phyloP scores from a whole-genome alignment of 2,113 vertebrate genomes.

The Grus americana region DNA sequence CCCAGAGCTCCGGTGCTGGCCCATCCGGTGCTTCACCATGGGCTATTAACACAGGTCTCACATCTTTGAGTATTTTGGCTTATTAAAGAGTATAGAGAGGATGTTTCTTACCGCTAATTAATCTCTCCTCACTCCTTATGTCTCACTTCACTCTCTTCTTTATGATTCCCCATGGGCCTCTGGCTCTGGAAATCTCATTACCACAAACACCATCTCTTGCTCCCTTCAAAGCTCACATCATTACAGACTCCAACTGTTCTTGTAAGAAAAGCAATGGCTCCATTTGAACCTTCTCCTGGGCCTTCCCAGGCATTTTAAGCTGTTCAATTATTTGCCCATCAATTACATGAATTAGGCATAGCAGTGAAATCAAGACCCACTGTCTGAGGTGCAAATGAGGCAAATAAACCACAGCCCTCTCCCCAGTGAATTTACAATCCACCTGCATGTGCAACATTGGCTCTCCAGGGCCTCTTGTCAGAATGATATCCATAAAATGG shows the following conservation, averaged over 20 bases:
- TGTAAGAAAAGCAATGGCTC: neutral
- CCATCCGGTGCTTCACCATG: neutral
- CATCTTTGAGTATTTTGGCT: neutral
- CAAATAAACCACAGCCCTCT: neutral
- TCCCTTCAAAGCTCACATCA: constrained; percentile 43
- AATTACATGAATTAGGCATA: neutral
- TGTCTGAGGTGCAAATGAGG: constrained; percentile 59
- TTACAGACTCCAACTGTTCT: constrained; percentile 13
- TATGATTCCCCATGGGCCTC: neutral
- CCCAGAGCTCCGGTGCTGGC: neutral
- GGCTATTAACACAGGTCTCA: neutral
- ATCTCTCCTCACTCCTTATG: constrained; percentile 15
- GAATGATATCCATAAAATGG: neutral
- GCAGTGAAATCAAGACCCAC: constrained; percentile 1
- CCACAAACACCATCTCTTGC: neutral
- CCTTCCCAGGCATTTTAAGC: constrained; percentile 13
- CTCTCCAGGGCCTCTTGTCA: neutral
- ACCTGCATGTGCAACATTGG: neutral
- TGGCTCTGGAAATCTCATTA: constrained; percentile 55
- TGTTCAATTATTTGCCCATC: constrained; percentile 32
- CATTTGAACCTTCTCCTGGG: constrained; percentile 27
- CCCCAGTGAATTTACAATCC: neutral
- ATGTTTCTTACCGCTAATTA: constrained; percentile 25
- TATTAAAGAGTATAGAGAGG: neutral
- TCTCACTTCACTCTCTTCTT: constrained; percentile 7